Conservation (phyloP, 1,140 invertebrate genomes). For the Gonatopus flavifemur region DNA sequence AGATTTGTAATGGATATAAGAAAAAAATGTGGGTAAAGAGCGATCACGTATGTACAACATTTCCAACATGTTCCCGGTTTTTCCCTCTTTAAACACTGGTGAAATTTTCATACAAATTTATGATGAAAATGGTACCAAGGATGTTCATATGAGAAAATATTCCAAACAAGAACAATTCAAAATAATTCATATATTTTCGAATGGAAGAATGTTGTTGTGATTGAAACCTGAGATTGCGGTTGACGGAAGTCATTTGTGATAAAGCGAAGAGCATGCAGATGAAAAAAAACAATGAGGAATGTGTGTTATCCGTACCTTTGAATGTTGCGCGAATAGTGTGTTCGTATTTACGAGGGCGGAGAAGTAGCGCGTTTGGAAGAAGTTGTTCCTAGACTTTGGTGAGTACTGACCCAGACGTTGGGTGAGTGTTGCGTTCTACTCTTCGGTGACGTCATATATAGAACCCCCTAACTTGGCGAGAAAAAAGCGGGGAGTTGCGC, state of each 20-base stretch:
- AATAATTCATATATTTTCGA: too few species aligned
- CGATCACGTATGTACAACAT: too few species aligned
- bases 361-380: conserved; percentile 18
- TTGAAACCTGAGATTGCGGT: too few species aligned
- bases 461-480: conserved; percentile 31
- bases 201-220: too few species aligned
- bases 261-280: conserved; percentile 6
- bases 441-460: conserved; percentile 55
- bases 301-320: neutral
- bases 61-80: too few species aligned
- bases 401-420: conserved; percentile 42
- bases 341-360: neutral
- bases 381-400: conserved; percentile 39
- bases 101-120: too few species aligned
- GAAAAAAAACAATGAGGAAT: neutral
- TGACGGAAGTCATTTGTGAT: neutral
- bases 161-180: too few species aligned
- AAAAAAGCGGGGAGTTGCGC: conserved; percentile 45
- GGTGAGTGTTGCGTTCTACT: conserved; percentile 46
- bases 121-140: too few species aligned
- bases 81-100: too few species aligned
- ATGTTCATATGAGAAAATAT: too few species aligned
- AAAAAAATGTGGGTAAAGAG: too few species aligned
- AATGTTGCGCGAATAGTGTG: neutral
- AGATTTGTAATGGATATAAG: too few species aligned